phyloP scores from a whole-genome alignment of 2,113 vertebrate genomes.

The Cisticola juncidis region DNA sequence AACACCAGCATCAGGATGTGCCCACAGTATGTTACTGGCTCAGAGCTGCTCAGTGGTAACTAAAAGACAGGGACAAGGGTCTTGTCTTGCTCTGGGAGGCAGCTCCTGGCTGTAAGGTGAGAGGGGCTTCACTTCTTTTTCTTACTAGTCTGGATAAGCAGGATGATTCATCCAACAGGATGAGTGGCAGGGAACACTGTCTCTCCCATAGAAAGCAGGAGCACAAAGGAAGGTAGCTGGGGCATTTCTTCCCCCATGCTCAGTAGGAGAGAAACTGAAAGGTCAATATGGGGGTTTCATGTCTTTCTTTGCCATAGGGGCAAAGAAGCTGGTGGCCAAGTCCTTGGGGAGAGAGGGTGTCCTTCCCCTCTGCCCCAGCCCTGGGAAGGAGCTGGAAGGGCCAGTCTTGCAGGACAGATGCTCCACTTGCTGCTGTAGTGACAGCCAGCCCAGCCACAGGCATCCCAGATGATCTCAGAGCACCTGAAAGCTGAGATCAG shows the following conservation, averaged over 20 bases:
- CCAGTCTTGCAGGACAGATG: neutral
- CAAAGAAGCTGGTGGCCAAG: neutral
- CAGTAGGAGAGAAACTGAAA: neutral
- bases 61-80: neutral
- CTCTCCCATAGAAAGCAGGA: neutral
- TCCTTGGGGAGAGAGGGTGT: neutral
- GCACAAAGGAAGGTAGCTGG: neutral
- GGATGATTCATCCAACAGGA: neutral
- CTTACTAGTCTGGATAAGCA: neutral
- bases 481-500: neutral
- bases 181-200: neutral
- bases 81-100: neutral
- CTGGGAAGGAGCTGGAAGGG: neutral
- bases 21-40: neutral
- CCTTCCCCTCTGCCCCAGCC: neutral
- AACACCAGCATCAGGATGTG: neutral
- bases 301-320: neutral
- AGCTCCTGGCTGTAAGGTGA: neutral
- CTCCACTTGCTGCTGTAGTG: neutral
- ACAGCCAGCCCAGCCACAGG: neutral
- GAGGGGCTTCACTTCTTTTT: neutral
- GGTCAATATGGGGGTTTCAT: neutral
- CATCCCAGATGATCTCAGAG: neutral
- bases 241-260: neutral
- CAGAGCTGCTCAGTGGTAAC: neutral